phyloP scores from a whole-genome alignment of 2,888 invertebrate genomes.

The Plebejus anna region DNA sequence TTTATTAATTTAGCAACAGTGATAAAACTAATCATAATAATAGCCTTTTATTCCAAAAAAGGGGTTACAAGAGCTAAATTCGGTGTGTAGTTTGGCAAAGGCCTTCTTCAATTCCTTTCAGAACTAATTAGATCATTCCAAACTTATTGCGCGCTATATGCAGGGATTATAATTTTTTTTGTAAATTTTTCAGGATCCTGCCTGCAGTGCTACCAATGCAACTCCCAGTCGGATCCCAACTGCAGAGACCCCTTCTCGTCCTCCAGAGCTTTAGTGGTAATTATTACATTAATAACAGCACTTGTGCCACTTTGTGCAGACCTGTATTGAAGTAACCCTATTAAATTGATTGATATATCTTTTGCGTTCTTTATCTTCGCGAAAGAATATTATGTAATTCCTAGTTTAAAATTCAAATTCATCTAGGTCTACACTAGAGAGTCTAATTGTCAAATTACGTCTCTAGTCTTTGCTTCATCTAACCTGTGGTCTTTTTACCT shows the following conservation, averaged over 20 bases:
- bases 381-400: neutral
- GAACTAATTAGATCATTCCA: too few species aligned
- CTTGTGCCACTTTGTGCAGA: too few species aligned
- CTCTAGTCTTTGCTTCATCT: neutral
- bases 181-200: constrained; percentile 56
- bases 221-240: constrained; percentile 54
- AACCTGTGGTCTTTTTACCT: neutral
- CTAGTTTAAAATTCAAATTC: neutral
- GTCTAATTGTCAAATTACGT: neutral
- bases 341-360: too few species aligned
- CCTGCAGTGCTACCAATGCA: constrained; percentile 65
- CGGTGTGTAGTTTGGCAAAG: too few species aligned
- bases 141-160: too few species aligned
- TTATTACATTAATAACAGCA: constrained; percentile 34
- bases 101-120: too few species aligned
- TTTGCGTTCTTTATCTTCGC: too few species aligned
- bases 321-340: too few species aligned
- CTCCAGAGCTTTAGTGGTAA: constrained; percentile 49
- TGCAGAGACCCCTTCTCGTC: constrained; percentile 57
- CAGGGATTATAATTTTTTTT: neutral
- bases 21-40: too few species aligned
- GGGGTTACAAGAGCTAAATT: too few species aligned
- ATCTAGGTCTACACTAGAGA: neutral
- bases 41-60: too few species aligned
- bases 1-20: too few species aligned